Percentiles rank a stretch among this genome's conserved stretches.
These are phyloP conservation scores for Fragum fragum DNA, from an alignment of 2,888 invertebrate species.

Conservation along the genomic window DNA sequence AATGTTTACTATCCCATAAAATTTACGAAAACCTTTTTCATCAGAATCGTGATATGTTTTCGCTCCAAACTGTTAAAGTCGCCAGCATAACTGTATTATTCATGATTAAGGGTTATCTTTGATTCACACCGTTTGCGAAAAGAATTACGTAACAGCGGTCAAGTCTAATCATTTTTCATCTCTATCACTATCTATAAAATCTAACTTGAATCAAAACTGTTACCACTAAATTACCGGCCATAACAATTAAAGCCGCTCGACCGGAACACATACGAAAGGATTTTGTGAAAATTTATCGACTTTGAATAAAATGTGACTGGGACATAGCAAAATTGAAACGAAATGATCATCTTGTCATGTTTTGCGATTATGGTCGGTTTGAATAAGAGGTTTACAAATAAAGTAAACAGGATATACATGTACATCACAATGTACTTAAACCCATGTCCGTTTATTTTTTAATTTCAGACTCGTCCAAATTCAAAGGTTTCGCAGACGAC, in stretches of 20 bases:
- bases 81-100: background rate
- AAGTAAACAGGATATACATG: too few species aligned
- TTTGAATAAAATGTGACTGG: slow-evolving; percentile 21
- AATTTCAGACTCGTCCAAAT: too few species aligned
- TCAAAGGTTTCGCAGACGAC: too few species aligned
- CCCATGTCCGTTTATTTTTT: too few species aligned
- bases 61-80: too few species aligned
- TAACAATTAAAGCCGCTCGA: slow-evolving; percentile 45
- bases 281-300: slow-evolving; percentile 61
- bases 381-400: too few species aligned
- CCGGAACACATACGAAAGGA: slow-evolving; percentile 49
- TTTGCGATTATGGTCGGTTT: background rate
- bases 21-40: too few species aligned
- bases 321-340: background rate
- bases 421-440: too few species aligned
- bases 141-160: slow-evolving; percentile 25
- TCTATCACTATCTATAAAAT: slow-evolving; percentile 47
- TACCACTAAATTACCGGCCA: slow-evolving; percentile 48
- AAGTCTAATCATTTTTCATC: slow-evolving; percentile 43
- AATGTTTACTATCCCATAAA: too few species aligned
- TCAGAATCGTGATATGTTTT: too few species aligned
- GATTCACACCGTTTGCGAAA: slow-evolving; percentile 35
- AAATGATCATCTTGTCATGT: background rate
- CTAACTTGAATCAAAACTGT: slow-evolving; percentile 47
- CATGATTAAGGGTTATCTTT: slow-evolving; percentile 7